Conservation (phyloP, 2,888 invertebrate species). For the Drosophila aldrichi region DNA sequence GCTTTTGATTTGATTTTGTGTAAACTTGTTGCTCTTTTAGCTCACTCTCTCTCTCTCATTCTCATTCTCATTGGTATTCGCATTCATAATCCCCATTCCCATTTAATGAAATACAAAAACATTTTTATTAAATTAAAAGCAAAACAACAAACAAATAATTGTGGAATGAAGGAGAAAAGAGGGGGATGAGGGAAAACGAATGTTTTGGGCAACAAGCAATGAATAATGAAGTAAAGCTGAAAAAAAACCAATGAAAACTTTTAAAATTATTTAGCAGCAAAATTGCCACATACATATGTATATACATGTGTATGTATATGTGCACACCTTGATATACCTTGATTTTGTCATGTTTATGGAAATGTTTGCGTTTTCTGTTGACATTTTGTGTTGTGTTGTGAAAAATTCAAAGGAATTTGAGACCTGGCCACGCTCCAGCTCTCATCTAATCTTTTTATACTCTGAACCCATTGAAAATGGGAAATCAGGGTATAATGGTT, state of each 20-base stretch:
- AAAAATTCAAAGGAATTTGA: conserved; percentile 31
- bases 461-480: too few species aligned
- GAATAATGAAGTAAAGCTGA: conserved; percentile 26
- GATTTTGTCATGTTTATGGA: conserved; percentile 1
- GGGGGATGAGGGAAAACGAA: conserved; percentile 20
- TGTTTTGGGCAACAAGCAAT: conserved; percentile 29
- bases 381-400: conserved; percentile 28
- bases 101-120: conserved; percentile 2
- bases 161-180: not conserved
- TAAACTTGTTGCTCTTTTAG: conserved; percentile 8
- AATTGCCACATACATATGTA: not conserved
- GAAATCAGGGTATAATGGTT: too few species aligned
- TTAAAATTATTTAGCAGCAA: conserved; percentile 52
- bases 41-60: not conserved
- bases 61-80: not conserved
- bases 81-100: not conserved
- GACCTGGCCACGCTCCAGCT: conserved; percentile 27
- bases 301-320: not conserved
- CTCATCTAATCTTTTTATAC: conserved; percentile 39
- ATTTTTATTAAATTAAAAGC: conserved; percentile 64
- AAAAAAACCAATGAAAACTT: conserved; percentile 21
- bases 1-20: not conserved
- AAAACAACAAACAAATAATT: conserved; percentile 7
- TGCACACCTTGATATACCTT: not conserved
- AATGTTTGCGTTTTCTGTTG: conserved; percentile 43